Base-by-base conservation (phyloP, 2,113 vertebrate species). In the Hipposideros armiger region DNA sequence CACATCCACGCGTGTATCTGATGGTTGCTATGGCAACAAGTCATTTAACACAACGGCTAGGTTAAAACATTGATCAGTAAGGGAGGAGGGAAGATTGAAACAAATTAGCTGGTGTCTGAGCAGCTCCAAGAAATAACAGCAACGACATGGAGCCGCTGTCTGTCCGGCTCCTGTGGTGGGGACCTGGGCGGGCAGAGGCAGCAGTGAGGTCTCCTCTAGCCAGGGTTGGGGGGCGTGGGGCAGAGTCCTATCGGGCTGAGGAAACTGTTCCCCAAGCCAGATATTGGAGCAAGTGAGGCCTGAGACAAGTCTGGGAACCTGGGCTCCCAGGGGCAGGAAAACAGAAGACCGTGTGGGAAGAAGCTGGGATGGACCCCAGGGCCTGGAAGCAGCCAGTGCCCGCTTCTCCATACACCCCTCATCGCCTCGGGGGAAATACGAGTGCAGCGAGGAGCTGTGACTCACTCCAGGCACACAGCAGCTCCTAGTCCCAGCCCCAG, bases 21-120 rank as follows among this genome's bases (percentile, higher is more conserved):
- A 98, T 96, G 97, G 97, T 98, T 97, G 95, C 97, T 54, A 97
- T 97, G 97, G 97, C 67, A 97, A 98, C 97, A 83, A 97, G 97
- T 60, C 97, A 67, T 97, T 96, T 96, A 96, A 94, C 95, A 95
- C 66, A 92, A 81, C 78, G 76, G 87, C 96, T 94, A 5, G 47
- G 95, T 87, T 90, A 94, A 84, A 94, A 93, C 93, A 89, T 72
- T 94, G 95, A 98, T 98, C 97, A 97, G 70, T 91, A 93, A 91
- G 94, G 97, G 94, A 82, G 94, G 94, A 92, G 96, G 81, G 50
- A 74, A 62, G 89, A 93, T 26, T 5, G 95, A 95, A 94, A 93
- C 93, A 96, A 94, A 97, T 97, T 91, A 96, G 97, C 45, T 19
- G 88, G 88, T 69, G 88, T 96, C 97, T 97, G 91, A 94, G 78